These are phyloP conservation scores for Caranx ignobilis DNA, from an alignment of 2,113 vertebrate species.

Conservation along the genomic window DNA sequence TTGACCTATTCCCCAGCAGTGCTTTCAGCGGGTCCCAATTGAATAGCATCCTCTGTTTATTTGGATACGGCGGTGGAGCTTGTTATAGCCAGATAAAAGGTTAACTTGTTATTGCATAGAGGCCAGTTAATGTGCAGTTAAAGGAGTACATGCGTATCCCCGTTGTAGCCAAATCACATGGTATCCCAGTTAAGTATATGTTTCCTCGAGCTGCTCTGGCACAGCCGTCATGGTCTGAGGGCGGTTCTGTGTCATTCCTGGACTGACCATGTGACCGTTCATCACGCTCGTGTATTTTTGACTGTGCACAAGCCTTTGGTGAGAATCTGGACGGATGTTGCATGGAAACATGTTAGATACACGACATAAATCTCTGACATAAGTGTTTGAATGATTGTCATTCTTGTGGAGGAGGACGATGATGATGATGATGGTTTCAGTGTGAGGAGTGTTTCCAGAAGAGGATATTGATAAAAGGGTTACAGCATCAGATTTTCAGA, in stretches of 20 bases:
- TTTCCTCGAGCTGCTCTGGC: constrained; percentile 71
- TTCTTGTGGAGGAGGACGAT: background rate
- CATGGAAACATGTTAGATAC: background rate
- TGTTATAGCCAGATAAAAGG: constrained; percentile 81
- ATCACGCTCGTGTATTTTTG: constrained; percentile 76
- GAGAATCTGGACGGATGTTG: constrained; percentile 57
- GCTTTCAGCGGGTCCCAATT: constrained; percentile 54
- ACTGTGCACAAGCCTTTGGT: constrained; percentile 58
- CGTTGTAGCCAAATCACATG: constrained; percentile 78
- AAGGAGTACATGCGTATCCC: constrained; percentile 75
- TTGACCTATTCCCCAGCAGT: constrained; percentile 49
- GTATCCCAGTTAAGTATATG: constrained; percentile 79
- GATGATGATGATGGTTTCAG: background rate
- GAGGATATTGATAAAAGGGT: background rate
- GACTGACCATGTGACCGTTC: constrained; percentile 75
- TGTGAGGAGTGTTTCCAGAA: background rate
- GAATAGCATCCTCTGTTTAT: constrained; percentile 76
- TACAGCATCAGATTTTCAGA: background rate
- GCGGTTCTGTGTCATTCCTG: constrained; percentile 80
- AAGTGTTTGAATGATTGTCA: background rate
- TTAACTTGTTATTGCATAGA: constrained; percentile 80
- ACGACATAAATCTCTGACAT: background rate
- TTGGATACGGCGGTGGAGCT: constrained; percentile 70
- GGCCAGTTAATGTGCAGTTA: constrained; percentile 80
- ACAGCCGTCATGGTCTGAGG: constrained; percentile 73